Conservation (phyloP, 2,888 invertebrate genomes). For the Hydrotaea diabolus region DNA sequence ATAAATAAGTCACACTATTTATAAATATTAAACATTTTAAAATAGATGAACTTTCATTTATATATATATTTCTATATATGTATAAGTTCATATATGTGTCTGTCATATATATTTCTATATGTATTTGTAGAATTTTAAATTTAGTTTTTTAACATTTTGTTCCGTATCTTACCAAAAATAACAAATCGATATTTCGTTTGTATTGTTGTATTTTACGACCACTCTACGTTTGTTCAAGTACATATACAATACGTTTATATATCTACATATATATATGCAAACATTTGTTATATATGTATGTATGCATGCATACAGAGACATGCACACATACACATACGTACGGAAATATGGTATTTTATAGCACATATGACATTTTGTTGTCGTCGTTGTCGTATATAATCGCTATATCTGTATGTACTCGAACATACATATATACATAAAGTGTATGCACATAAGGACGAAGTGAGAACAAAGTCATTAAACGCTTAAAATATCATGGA, state of each 20-base stretch:
- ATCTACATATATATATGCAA: too few relatives aligned
- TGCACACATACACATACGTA: conserved; percentile 27
- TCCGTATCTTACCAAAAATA: conserved; percentile 20
- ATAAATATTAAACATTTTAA: neutral
- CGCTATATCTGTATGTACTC: too few relatives aligned
- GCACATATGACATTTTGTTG: conserved; percentile 39
- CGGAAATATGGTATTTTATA: conserved; percentile 45
- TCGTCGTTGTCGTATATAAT: conserved; percentile 15
- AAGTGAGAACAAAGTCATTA: conserved; percentile 68
- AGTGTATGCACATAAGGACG: conserved; percentile 11
- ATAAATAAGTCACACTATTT: neutral
- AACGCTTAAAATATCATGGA: conserved; percentile 63
- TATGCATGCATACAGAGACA: conserved; percentile 27
- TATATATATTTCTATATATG: neutral
- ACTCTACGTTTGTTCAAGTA: conserved; percentile 47
- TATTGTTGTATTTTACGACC: conserved; percentile 35
- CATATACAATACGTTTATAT: conserved; percentile 35
- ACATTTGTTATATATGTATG: conserved; percentile 42
- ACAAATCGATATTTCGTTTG: conserved; percentile 56
- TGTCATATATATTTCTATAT: neutral
- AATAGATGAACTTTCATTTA: neutral
- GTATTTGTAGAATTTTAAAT: neutral
- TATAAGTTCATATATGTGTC: neutral
- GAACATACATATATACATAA: neutral
- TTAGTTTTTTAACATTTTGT: conserved; percentile 13